Conservation (phyloP, 2,888 invertebrate species). For the Caenorhabditis sp. region DNA sequence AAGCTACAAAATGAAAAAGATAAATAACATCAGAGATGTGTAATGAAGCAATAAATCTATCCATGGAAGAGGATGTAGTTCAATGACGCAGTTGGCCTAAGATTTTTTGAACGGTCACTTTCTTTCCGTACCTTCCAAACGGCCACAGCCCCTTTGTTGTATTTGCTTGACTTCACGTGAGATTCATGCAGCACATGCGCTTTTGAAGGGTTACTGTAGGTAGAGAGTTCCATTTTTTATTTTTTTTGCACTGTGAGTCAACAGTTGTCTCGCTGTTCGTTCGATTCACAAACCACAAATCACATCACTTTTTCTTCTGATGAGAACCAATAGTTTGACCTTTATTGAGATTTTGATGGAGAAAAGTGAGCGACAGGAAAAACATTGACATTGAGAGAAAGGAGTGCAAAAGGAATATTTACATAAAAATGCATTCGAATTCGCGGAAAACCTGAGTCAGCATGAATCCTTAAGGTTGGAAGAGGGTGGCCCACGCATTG, state of each 20-base stretch:
- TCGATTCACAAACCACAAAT: slow-evolving; percentile 25
- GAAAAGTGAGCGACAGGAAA: neutral
- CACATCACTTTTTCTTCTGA: slow-evolving; percentile 16
- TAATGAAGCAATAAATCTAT: slow-evolving; percentile 30
- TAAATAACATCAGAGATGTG: slow-evolving; percentile 19
- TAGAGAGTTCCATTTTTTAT: neutral
- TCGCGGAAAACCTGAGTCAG: slow-evolving; percentile 52
- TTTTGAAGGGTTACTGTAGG: neutral
- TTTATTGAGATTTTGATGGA: neutral
- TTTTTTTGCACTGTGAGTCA: slow-evolving; percentile 11
- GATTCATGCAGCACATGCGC: slow-evolving; percentile 9
- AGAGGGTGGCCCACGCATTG: slow-evolving; percentile 11
- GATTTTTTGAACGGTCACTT: slow-evolving; percentile 47
- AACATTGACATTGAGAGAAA: slow-evolving; percentile 1
- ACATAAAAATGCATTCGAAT: slow-evolving; percentile 48
- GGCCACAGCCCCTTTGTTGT: slow-evolving; percentile 14
- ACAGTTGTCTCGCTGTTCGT: slow-evolving; percentile 1
- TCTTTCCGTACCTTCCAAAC: slow-evolving; percentile 18
- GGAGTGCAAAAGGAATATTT: slow-evolving; percentile 45
- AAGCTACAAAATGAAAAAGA: no score
- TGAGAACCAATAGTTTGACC: slow-evolving; percentile 38
- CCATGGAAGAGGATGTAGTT: slow-evolving; percentile 4
- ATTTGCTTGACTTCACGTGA: slow-evolving; percentile 37
- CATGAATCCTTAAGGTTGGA: neutral
- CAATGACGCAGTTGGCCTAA: slow-evolving; percentile 47